Percentiles rank a stretch among this genome's conserved stretches.
Evolutionary conservation across 2,113 vertebrate species (phyloP).

Genomic region (Casuarius casuarius): DNA sequence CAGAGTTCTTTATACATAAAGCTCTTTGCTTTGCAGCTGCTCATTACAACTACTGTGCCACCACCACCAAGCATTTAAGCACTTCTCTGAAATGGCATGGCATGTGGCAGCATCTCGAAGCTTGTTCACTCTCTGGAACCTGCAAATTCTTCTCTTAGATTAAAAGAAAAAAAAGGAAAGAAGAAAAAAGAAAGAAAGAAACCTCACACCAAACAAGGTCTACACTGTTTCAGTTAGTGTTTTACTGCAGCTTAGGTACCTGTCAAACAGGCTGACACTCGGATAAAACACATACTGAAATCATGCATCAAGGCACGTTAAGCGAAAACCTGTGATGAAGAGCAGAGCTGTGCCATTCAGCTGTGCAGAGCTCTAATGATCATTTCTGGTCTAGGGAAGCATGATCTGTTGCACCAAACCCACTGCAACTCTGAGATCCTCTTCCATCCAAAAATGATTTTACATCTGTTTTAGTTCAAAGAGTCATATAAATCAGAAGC

Average conservation of each 20-base stretch:
- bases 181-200: neutral
- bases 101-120: neutral
- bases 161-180: neutral
- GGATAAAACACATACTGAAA: constrained; percentile 26
- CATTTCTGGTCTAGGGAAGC: constrained; percentile 17
- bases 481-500: constrained; percentile 54
- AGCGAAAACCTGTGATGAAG: neutral
- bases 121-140: neutral
- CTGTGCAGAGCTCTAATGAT: constrained; percentile 7
- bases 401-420: neutral
- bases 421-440: neutral
- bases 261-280: constrained; percentile 61
- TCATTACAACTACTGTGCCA: neutral
- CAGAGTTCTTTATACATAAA: neutral
- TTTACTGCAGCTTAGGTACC: constrained; percentile 28
- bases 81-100: neutral
- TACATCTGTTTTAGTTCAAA: constrained; percentile 60
- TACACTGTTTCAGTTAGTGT: neutral
- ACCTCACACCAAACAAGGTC: neutral
- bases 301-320: neutral
- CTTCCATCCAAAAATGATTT: constrained; percentile 18
- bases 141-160: neutral
- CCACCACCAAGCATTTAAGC: neutral
- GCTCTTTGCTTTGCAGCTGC: neutral
- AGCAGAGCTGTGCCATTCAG: neutral